Percentiles rank a stretch among this genome's conserved stretches.
These are phyloP conservation scores for Tyto alba DNA, from an alignment of 2,113 vertebrate species.

Conservation along the genomic window DNA sequence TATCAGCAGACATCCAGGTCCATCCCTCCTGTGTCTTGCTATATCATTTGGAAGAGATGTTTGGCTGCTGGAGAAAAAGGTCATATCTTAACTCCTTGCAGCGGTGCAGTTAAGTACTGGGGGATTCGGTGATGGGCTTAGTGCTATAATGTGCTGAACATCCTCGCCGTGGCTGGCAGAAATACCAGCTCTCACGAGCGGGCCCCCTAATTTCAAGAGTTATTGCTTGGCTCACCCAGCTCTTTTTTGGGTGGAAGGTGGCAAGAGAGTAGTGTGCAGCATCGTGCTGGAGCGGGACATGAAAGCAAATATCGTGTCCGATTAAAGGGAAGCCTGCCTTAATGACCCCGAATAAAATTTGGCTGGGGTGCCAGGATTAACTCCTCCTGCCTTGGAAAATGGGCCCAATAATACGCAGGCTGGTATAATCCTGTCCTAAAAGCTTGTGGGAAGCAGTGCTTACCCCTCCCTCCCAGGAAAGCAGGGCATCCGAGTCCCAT, in stretches of 20 bases:
- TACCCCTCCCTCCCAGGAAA: neutral
- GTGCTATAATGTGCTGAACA: neutral
- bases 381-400: neutral
- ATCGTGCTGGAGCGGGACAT: neutral
- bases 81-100: neutral
- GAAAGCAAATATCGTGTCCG: neutral
- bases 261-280: neutral
- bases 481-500: neutral
- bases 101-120: neutral
- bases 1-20: neutral
- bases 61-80: neutral
- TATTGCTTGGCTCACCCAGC: neutral
- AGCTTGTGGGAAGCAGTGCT: neutral
- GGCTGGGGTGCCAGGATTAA: neutral
- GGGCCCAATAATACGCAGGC: neutral
- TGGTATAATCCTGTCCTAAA: neutral
- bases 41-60: neutral
- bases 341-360: neutral
- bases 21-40: neutral
- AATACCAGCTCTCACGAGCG: neutral
- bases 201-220: neutral
- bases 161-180: accelerated
- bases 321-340: neutral
- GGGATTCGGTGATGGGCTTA: neutral
- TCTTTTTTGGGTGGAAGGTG: neutral